phyloP scores from a whole-genome alignment of 1,140 invertebrate species.

The fruit fly (Drosophila melanogaster) region DNA sequence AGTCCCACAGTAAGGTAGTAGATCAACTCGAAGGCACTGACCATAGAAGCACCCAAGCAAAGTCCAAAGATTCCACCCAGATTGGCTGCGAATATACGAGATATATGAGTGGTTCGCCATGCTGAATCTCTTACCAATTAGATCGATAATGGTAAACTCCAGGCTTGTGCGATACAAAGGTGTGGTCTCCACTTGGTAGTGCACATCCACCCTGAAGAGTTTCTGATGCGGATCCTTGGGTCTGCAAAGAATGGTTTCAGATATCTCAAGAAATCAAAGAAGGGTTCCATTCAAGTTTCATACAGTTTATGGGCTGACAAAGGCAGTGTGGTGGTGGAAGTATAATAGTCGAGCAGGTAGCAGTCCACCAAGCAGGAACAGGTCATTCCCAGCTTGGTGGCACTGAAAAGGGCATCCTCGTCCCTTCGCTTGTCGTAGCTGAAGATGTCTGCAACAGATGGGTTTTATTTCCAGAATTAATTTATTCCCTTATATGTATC shows the following conservation, averaged over 20 bases:
- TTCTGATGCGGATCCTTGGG: conserved; percentile 27
- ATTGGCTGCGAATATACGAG: conserved; percentile 48
- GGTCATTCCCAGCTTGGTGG: conserved; percentile 72
- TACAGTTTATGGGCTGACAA: conserved; percentile 37
- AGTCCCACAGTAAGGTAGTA: conserved; percentile 82
- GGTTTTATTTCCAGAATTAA: neutral
- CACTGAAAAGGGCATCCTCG: conserved; percentile 70
- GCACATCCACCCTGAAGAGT: conserved; percentile 70
- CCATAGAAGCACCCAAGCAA: conserved; percentile 83
- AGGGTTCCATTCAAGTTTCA: neutral
- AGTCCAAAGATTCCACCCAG: conserved; percentile 84
- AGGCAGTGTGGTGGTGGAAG: conserved; percentile 67
- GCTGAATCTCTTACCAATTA: conserved; percentile 48
- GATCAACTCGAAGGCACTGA: conserved; percentile 82
- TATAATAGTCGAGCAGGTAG: conserved; percentile 70
- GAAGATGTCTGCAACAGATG: conserved; percentile 64
- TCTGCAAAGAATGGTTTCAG: neutral
- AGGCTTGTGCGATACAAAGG: conserved; percentile 68
- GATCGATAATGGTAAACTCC: conserved; percentile 69
- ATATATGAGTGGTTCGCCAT: neutral
- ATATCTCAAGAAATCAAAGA: neutral
- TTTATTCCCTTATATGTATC: conserved; percentile 5
- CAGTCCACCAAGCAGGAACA: conserved; percentile 73
- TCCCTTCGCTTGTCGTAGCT: conserved; percentile 72
- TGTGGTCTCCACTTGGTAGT: conserved; percentile 72